Evolutionary conservation across 2,113 vertebrate species (phyloP), one percentile per base, ranked within the genome.

Genomic region (Zapornia atra): DNA sequence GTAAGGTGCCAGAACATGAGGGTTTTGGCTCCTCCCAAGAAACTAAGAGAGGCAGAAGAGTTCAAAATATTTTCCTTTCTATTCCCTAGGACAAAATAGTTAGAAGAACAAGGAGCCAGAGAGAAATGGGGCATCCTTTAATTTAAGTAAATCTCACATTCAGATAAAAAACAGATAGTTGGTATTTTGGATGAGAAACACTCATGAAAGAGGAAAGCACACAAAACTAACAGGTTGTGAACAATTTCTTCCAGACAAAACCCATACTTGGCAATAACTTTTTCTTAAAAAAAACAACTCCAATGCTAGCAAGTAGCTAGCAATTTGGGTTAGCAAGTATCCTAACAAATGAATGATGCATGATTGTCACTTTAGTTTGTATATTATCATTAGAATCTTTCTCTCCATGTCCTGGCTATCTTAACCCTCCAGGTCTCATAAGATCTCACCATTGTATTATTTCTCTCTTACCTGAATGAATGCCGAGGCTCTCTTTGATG

Each of bases 381-480:
- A 38, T 69, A 60, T 72, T 72, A 72, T 48, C 42, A 60, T 34
- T 48, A 86, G 14, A 17, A 88, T 64, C 20, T 36, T 76, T 40
- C 46, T 78, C 61, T 76, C 38, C 29, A 4, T 10, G 2, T 81
- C 25, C 50, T 54, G 28, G 21, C 29, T 72, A 50, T 18, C 42
- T 78, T 85, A n/a, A 69, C 10, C 77, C 13, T 29, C 21, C 7
- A 72, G 3, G 8, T 80, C 42, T 82, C 33, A 2, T 36, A 79
- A 76, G 26, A 9, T 57, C n/a, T 59, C 54, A 75, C 15, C 26
- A 54, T 17, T 68, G 29, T 29, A 63, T 53, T 84, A 51, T 31
- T 88, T 64, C 12, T 71, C 28, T 71, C 33, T 90, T 97, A 99
- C 99, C 99, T 99, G 99, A 97, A 99, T 98, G 96, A 99, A 99